Evolutionary conservation across 2,888 invertebrate species (phyloP).

Genomic region (Eupithecia subfuscata): DNA sequence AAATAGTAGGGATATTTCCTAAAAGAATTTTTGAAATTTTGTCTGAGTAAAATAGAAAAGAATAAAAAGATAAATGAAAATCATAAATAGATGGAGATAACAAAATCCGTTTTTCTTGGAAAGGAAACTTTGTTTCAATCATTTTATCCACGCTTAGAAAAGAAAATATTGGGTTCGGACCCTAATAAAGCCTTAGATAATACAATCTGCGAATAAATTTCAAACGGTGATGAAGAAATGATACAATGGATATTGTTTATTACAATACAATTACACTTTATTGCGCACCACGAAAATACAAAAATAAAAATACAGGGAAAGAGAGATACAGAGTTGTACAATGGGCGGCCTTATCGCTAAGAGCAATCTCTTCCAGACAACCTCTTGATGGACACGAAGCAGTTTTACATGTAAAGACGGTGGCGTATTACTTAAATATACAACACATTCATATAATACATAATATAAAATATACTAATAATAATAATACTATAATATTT

Average conservation of each 20-base stretch:
- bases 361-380: too few relatives aligned
- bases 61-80: slow-evolving; percentile 31
- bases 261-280: too few relatives aligned
- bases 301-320: too few relatives aligned
- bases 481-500: too few relatives aligned
- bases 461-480: too few relatives aligned
- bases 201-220: slow-evolving; percentile 24
- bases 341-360: too few relatives aligned
- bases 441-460: too few relatives aligned
- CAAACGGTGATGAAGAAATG: slow-evolving; percentile 1
- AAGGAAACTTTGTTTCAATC: slow-evolving; percentile 25
- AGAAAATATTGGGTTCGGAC: slow-evolving; percentile 23
- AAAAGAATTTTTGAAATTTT: slow-evolving; percentile 38
- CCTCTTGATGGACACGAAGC: too few relatives aligned
- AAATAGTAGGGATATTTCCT: slow-evolving; percentile 44
- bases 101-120: slow-evolving; percentile 24
- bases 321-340: too few relatives aligned
- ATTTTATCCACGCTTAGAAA: slow-evolving; percentile 27
- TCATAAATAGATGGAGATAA: slow-evolving; percentile 31
- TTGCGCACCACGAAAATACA: too few relatives aligned
- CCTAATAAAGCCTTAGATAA: slow-evolving; percentile 27
- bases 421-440: too few relatives aligned
- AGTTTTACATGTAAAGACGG: too few relatives aligned
- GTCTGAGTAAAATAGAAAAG: slow-evolving; percentile 34
- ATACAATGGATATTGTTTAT: background rate